Percentiles rank a stretch among this genome's conserved stretches.
These are phyloP conservation scores for Notodonta ziczac DNA, from an alignment of 2,888 invertebrate species.

Conservation along the genomic window DNA sequence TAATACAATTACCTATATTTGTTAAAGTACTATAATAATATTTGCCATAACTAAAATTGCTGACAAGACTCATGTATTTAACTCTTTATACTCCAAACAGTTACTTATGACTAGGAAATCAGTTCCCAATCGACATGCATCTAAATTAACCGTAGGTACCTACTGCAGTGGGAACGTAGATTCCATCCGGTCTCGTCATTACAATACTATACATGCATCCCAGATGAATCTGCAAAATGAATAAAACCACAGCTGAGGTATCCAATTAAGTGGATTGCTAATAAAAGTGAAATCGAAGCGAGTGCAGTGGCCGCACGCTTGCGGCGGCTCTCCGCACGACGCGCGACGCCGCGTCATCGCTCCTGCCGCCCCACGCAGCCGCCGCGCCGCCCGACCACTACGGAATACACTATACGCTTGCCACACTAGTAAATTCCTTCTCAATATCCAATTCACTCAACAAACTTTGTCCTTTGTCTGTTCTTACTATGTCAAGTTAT, in stretches of 20 bases:
- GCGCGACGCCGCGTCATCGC: slow-evolving; percentile 13
- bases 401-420: slow-evolving; percentile 12
- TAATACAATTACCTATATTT: no score
- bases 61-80: no score
- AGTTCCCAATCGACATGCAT: no score
- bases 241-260: slow-evolving; percentile 80
- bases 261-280: slow-evolving; percentile 84
- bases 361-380: slow-evolving; percentile 18
- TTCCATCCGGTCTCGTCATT: slow-evolving; percentile 34
- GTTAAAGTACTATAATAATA: no score
- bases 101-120: no score
- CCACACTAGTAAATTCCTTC: slow-evolving; percentile 25
- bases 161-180: slow-evolving; percentile 9
- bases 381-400: slow-evolving; percentile 18
- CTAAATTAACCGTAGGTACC: background rate
- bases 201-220: slow-evolving; percentile 53
- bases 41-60: no score
- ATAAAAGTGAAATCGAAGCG: slow-evolving; percentile 84
- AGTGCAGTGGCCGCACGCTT: slow-evolving; percentile 78
- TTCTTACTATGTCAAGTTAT: slow-evolving; percentile 12
- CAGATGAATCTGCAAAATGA: slow-evolving; percentile 79
- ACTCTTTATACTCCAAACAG: no score
- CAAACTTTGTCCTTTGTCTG: slow-evolving; percentile 20
- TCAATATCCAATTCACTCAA: slow-evolving; percentile 10
- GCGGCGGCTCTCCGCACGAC: slow-evolving; percentile 30